Base-by-base conservation (phyloP, 2,888 invertebrate species). In the Branchipolynoe longqiensis region DNA sequence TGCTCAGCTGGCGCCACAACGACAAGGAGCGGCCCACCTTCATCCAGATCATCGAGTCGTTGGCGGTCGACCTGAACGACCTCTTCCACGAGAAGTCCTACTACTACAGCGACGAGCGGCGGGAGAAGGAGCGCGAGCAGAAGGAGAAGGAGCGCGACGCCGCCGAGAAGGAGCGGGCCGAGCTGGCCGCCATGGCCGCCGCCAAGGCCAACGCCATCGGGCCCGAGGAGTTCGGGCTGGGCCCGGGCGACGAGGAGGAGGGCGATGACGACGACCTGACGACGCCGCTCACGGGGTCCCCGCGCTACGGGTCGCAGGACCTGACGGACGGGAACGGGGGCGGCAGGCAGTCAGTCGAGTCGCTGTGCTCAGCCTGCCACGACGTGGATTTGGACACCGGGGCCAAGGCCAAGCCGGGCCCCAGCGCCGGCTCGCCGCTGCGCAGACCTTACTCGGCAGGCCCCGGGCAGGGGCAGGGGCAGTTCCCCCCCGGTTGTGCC, bases 1-100 rank as follows among this genome's bases (percentile, higher is more conserved):
- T 96, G 89, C 95, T 95, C 88, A 99, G 98, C 94, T 99, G 99
- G 99, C 95, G 96, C 91, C 97, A 97, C 94, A 96, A 97, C 90
- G 96, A 97, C 0, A 94, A 95, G 54, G 95, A 95, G 83, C 95
- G 99, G 86, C 99, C 99, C 38, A 95, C 96, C 85, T 99, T 99
- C 95, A 95, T 97, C 82, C 90, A 93, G 64, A 91, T 94, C 59
- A 96, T 97, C 90, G 95, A 96, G 87, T 95, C 96, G 92, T 94
- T 98, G 86, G 95, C 96, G 89, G 95, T 96, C 73, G 95, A 95
- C 90, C 95, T 97, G 88, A 94, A 95, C 95, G 89, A 94, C 94
- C 87, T 95, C 94, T 94, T 97, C 95, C 93, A 94, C 89, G 93
- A 95, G 89, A 95, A 95, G 83, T 96, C 96, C 69, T 96, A 96